phyloP scores from a whole-genome alignment of 2,113 vertebrate species.

The Bungarus multicinctus region DNA sequence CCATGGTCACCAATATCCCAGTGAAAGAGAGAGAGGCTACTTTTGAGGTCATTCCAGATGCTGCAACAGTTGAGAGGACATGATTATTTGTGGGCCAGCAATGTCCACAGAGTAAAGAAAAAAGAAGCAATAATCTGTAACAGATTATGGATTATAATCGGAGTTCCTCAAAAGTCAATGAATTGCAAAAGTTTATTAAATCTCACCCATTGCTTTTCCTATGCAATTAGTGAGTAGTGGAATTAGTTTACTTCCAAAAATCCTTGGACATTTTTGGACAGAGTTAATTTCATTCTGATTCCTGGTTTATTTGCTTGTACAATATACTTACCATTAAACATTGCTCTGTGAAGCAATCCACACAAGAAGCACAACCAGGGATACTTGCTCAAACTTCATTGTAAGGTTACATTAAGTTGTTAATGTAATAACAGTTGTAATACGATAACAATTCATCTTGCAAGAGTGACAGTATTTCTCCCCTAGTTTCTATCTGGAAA shows the following conservation, averaged over 20 bases:
- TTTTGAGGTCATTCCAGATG: neutral
- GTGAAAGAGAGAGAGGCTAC: neutral
- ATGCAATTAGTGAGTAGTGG: neutral
- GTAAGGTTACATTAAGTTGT: neutral
- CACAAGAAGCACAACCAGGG: neutral
- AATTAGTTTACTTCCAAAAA: neutral
- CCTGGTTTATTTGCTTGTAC: neutral
- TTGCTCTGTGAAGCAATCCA: neutral
- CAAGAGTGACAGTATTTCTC: neutral
- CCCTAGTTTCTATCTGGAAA: neutral
- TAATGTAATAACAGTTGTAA: neutral
- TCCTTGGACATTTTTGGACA: neutral
- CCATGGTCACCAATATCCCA: neutral
- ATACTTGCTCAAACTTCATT: neutral
- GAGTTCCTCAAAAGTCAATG: neutral
- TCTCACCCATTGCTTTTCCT: neutral
- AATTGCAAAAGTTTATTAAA: neutral
- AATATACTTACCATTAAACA: neutral
- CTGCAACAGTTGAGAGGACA: neutral
- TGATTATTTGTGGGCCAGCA: neutral
- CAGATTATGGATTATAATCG: neutral
- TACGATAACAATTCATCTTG: neutral
- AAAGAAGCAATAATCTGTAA: neutral
- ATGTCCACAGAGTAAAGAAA: neutral
- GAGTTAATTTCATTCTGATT: neutral